These are phyloP conservation scores for Ascidia mentula DNA, from an alignment of 23 tunicate genomes.

Conservation along the genomic window DNA sequence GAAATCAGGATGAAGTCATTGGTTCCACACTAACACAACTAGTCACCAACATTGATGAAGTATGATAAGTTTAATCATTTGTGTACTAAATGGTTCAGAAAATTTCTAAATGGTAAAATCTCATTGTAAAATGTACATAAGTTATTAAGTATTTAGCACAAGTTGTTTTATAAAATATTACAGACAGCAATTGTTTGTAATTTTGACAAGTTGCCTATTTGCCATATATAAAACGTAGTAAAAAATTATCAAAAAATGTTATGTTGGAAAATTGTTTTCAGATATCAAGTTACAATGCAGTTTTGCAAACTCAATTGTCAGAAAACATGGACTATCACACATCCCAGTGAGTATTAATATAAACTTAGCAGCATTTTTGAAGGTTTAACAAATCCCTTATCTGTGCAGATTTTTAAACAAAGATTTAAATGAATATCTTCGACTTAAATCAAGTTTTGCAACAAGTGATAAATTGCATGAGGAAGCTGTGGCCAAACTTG, in stretches of 20 bases:
- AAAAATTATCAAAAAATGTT: neutral
- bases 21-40: conserved; percentile 46
- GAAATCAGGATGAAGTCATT: conserved; percentile 46
- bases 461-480: conserved; percentile 62
- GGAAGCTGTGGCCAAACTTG: conserved; percentile 71
- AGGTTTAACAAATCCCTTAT: neutral
- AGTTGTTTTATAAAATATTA: too few species aligned
- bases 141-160: too few species aligned
- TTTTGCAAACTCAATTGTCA: conserved; percentile 59
- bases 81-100: neutral
- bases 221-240: too few species aligned
- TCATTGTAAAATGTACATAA: too few species aligned
- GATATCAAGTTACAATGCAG: conserved; percentile 62
- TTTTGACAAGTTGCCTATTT: too few species aligned
- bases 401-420: conserved; percentile 55
- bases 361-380: neutral
- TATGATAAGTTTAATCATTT: neutral
- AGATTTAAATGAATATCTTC: conserved; percentile 47
- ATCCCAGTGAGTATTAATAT: conserved; percentile 11
- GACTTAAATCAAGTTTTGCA: conserved; percentile 48
- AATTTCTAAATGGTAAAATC: neutral
- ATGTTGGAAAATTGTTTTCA: neutral
- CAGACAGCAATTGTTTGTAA: too few species aligned
- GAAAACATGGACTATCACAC: conserved; percentile 69
- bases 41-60: conserved; percentile 50